These are phyloP conservation scores for Okapia johnstoni DNA, from an alignment of 2,113 vertebrate genomes.

Conservation along the genomic window DNA sequence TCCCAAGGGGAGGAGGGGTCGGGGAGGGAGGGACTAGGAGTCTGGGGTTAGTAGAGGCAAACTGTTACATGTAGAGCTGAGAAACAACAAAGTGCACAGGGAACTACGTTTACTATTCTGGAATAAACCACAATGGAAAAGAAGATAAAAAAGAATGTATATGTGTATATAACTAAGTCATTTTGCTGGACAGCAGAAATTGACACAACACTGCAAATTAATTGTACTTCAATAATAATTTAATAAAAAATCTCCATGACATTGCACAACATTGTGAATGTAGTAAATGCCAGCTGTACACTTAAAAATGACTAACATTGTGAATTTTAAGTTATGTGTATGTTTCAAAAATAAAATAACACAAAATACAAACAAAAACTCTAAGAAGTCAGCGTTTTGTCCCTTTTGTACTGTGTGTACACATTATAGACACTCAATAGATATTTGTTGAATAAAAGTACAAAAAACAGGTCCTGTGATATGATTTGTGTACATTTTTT, in stretches of 20 bases:
- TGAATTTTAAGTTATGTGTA: not conserved
- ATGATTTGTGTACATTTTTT: not conserved
- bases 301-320: not conserved
- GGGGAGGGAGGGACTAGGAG: too few species aligned
- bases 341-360: not conserved
- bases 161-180: too few species aligned
- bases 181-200: too few species aligned
- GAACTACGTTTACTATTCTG: too few species aligned
- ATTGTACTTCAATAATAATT: not conserved
- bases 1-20: not conserved
- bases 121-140: too few species aligned
- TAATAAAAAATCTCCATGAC: not conserved
- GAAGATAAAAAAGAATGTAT: too few species aligned
- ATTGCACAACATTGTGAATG: not conserved
- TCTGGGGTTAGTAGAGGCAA: too few species aligned
- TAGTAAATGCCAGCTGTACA: not conserved
- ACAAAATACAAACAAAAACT: not conserved
- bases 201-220: too few species aligned
- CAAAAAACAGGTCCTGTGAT: not conserved
- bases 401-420: not conserved
- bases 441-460: not conserved
- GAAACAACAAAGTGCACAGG: too few species aligned
- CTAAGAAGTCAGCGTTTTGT: not conserved
- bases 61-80: too few species aligned
- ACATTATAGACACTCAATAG: not conserved